phyloP scores from a whole-genome alignment of 2,888 invertebrate species.

The Acleris emargana region DNA sequence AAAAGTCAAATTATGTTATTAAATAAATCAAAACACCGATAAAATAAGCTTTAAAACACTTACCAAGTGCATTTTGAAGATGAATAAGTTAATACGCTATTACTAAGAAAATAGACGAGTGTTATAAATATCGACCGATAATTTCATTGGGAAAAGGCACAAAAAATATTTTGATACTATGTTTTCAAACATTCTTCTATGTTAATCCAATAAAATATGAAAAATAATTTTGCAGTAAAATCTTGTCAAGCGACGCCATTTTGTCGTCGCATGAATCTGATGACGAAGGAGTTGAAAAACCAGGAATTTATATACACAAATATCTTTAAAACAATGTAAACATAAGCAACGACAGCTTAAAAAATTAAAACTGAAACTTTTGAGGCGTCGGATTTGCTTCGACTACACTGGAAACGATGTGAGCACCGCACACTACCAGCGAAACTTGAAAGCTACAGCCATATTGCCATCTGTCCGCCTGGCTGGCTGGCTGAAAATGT shows the following conservation, averaged over 20 bases:
- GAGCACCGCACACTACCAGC: constrained; percentile 81
- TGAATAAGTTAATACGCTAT: constrained; percentile 67
- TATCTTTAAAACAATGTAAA: constrained; percentile 68
- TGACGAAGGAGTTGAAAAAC: constrained; percentile 79
- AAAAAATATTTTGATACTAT: constrained; percentile 58
- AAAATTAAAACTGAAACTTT: constrained; percentile 77
- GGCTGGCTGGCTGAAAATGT: constrained; percentile 41
- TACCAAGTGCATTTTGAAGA: constrained; percentile 80
- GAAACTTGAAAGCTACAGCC: constrained; percentile 81
- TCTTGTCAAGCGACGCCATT: constrained; percentile 84
- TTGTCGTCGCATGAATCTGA: constrained; percentile 82
- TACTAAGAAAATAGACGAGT: constrained; percentile 62
- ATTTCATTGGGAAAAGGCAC: constrained; percentile 63
- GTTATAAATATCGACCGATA: constrained; percentile 54
- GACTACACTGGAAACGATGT: constrained; percentile 71
- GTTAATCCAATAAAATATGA: constrained; percentile 63
- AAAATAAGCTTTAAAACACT: constrained; percentile 69
- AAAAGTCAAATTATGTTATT: constrained; percentile 50
- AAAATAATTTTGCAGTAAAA: constrained; percentile 79
- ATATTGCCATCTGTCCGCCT: constrained; percentile 73
- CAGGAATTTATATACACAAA: constrained; percentile 66
- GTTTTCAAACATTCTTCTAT: constrained; percentile 61
- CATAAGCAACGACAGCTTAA: constrained; percentile 69
- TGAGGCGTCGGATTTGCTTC: constrained; percentile 74
- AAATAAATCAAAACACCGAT: constrained; percentile 64